Evolutionary conservation across 1,140 invertebrate species (phyloP).

Genomic region (Zaprionus tsacasi): DNA sequence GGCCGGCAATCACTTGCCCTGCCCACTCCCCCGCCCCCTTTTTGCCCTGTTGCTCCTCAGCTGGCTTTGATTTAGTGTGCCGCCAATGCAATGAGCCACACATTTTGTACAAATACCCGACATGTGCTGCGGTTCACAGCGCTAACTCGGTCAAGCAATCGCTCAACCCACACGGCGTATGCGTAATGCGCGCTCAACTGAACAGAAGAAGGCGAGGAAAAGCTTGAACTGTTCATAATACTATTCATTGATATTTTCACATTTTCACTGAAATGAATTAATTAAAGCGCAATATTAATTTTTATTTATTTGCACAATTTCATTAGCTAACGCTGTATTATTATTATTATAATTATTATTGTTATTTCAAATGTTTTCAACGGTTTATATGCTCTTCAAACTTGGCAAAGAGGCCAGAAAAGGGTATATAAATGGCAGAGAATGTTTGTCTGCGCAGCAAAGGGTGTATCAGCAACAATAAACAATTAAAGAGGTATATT

Average conservation of each 20-base stretch:
- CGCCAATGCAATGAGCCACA: constrained; percentile 51
- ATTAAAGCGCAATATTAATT: not conserved
- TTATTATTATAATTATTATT: constrained; percentile 5
- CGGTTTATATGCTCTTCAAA: not conserved
- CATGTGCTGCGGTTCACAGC: constrained; percentile 65
- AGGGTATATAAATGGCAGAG: not conserved
- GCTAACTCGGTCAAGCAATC: constrained; percentile 71
- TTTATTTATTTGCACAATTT: not conserved
- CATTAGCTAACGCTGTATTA: not conserved
- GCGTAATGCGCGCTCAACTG: constrained; percentile 9
- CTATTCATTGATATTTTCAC: too few relatives aligned
- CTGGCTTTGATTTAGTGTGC: constrained; percentile 68
- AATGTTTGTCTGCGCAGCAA: too few relatives aligned
- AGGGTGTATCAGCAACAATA: not conserved
- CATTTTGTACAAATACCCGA: constrained; percentile 51
- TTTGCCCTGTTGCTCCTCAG: constrained; percentile 25
- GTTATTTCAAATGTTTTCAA: constrained; percentile 9
- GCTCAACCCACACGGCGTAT: constrained; percentile 52
- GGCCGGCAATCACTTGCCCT: not conserved
- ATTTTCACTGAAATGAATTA: not conserved
- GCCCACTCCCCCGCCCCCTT: too few relatives aligned
- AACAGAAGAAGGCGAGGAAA: not conserved
- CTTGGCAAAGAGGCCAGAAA: not conserved
- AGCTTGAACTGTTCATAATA: too few relatives aligned
- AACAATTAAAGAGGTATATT: not conserved